Base-by-base conservation (phyloP, 2,888 invertebrate genomes). In the Bellardia bayeri region DNA sequence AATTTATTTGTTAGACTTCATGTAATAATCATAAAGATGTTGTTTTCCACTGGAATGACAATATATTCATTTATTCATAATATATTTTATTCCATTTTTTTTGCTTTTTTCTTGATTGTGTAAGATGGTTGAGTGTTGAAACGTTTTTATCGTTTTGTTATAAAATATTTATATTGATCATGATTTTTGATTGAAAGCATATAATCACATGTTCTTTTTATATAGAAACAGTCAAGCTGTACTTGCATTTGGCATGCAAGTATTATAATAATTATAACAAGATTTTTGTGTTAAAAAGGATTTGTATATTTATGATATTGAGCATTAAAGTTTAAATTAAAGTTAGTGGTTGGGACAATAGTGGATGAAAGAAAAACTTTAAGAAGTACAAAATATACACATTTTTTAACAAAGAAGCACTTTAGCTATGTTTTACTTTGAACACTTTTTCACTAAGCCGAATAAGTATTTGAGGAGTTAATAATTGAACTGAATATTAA, bases 141-240 rank as follows among this genome's bases (percentile, higher is more conserved):
- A 82, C 8, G 40, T 49, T 69, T 61, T 76, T 83, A 76, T 71
- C 23, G 71, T 64, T 64, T 56, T 37, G 74, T 30, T 37, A 58
- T 82, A 66, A 82, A 82, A 82, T 82, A 82, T 82, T 82, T 82
- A 82, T 68, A 37, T 37, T 45, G 16, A 23, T 78, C 23, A 71
- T 54, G 71, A 78, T 45, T 71, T 83, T 64, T 78, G 54, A 83
- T 76, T 76, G 82, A 51, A 76, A 71, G 33, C 64, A 64, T n/a
- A 42, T 42, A 69, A 40, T n/a, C 16, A 58, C 4, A 45, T n/a
- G 13, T 16, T n/a, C 14, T 56, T 42, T 58, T 8, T 23, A 23
- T 23, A 23, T 1, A 23, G 23, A 23, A 23, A 23, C 23, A 23
- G 23, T 1, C n/a, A 33, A 8, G 8, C 40, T n/a, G 9, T 30